Conservation (phyloP, 2,888 invertebrate species). For the Neoascia interrupta region DNA sequence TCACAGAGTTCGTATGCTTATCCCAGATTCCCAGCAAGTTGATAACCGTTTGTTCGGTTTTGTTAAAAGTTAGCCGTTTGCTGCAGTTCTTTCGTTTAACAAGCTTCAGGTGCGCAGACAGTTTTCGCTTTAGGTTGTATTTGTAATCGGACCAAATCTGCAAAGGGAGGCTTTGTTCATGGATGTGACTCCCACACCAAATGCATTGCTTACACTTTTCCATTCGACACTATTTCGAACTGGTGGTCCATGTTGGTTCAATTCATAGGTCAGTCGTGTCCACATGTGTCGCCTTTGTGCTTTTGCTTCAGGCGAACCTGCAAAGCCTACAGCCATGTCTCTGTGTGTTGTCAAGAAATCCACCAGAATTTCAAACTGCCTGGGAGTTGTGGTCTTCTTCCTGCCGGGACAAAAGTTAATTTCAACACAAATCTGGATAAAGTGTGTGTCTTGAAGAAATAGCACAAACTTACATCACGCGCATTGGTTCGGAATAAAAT, state of each 20-base stretch:
- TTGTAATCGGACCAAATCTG: constrained; percentile 11
- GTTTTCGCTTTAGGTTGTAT: constrained; percentile 5
- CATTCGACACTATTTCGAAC: background rate
- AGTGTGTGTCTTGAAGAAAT: too few species aligned
- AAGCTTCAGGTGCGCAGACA: background rate
- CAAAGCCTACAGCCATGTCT: background rate
- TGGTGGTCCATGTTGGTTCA: background rate
- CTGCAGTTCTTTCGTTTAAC: background rate
- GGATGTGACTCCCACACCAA: too few species aligned
- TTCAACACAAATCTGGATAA: too few species aligned
- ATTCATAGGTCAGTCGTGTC: background rate
- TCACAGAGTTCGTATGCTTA: background rate
- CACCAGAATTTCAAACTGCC: background rate
- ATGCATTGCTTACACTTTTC: background rate
- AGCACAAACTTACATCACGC: too few species aligned
- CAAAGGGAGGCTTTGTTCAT: too few species aligned
- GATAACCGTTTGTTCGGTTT: background rate
- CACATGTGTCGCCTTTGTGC: background rate
- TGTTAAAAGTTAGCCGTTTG: background rate
- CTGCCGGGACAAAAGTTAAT: too few species aligned
- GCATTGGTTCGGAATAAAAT: too few species aligned
- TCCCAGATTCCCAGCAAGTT: background rate
- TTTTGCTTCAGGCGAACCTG: background rate
- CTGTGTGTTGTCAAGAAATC: background rate
- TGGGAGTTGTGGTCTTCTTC: background rate